A percentile compares a stretch with the other conserved stretches of the same genome.
phyloP scores from a whole-genome alignment of 2,113 vertebrate species.

The Ailuropoda melanoleuca region DNA sequence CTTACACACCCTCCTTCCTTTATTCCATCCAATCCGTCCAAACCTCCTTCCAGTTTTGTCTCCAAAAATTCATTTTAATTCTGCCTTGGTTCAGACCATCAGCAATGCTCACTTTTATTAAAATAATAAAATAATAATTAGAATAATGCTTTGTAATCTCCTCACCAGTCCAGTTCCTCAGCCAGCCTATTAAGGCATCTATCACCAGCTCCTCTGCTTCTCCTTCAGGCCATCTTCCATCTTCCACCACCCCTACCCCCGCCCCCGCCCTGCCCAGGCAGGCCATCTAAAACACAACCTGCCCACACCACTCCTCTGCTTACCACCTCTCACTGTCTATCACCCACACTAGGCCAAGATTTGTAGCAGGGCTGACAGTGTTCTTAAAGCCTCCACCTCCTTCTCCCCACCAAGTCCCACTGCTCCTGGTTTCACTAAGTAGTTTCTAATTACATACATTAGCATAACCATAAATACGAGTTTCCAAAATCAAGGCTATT shows the following conservation, averaged over 20 bases:
- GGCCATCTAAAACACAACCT: background rate
- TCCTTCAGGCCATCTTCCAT: background rate
- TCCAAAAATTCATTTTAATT: background rate
- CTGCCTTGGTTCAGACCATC: background rate
- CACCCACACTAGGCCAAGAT: background rate
- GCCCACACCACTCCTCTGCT: background rate
- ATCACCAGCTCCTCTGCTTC: background rate
- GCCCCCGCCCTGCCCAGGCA: too few species aligned
- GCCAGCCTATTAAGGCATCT: background rate
- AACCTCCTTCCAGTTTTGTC: background rate
- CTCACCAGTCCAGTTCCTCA: background rate
- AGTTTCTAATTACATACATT: constrained; percentile 65
- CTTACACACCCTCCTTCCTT: background rate
- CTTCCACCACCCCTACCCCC: background rate
- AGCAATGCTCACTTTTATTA: background rate
- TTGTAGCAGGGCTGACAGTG: background rate
- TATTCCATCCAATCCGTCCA: background rate
- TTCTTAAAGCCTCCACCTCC: background rate
- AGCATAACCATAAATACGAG: constrained; percentile 73
- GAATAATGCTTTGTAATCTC: background rate
- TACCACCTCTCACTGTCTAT: background rate
- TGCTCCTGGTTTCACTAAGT: constrained; percentile 32
- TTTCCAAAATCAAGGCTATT: constrained; percentile 68
- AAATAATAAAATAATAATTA: background rate
- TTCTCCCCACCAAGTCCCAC: background rate